Conservation (phyloP, 2,888 invertebrate genomes). For the Mimumesa dahlbomi region DNA sequence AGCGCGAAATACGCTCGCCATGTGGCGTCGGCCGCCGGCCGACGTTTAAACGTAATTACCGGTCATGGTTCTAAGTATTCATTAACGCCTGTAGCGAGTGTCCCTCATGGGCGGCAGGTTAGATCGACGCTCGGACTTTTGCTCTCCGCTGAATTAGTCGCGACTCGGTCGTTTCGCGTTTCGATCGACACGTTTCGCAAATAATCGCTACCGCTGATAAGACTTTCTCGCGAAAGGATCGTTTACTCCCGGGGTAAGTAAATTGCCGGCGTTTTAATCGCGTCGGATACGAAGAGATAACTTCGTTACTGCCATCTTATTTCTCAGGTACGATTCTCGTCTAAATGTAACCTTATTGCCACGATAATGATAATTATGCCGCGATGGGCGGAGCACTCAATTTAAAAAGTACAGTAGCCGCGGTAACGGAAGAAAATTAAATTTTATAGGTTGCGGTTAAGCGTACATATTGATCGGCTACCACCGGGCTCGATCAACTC, state of each 20-base stretch:
- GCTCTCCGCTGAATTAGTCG: constrained; percentile 36
- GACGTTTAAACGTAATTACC: constrained; percentile 62
- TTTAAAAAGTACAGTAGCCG: constrained; percentile 62
- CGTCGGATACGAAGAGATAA: not conserved
- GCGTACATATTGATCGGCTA: constrained; percentile 47
- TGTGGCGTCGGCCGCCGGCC: constrained; percentile 42
- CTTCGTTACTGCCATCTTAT: not conserved
- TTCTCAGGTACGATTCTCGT: not conserved
- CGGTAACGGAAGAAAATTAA: constrained; percentile 58
- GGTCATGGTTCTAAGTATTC: constrained; percentile 64
- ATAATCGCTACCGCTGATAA: constrained; percentile 27
- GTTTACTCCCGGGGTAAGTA: too few relatives aligned
- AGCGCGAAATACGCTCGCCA: constrained; percentile 48
- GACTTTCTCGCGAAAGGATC: not conserved
- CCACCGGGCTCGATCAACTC: constrained; percentile 30
- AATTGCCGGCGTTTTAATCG: not conserved
- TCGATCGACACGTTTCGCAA: constrained; percentile 1
- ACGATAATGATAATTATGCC: not conserved
- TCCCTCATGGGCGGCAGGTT: constrained; percentile 34
- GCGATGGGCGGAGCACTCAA: constrained; percentile 32
- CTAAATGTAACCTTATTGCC: not conserved
- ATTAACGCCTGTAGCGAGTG: constrained; percentile 56
- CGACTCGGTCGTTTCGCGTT: constrained; percentile 38
- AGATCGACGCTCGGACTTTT: constrained; percentile 32
- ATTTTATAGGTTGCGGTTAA: constrained; percentile 50